A percentile compares a stretch with the other conserved stretches of the same genome.
Evolutionary conservation across 2,888 invertebrate genomes (phyloP).

Genomic region (Hyppa rectilinea): DNA sequence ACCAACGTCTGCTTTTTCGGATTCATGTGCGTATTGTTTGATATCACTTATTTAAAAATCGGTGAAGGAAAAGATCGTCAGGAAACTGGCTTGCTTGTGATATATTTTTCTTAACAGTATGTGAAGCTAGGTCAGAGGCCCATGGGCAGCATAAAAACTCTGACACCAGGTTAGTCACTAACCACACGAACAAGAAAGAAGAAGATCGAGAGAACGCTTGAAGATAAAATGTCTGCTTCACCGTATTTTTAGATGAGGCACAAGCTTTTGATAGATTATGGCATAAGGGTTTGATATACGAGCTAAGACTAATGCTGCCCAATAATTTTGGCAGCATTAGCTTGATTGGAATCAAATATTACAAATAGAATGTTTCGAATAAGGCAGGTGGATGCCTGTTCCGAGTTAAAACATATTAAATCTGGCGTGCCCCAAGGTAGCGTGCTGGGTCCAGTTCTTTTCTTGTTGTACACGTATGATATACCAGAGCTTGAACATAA

Average conservation of each 20-base stretch:
- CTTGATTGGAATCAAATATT: neutral
- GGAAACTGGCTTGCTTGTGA: no score
- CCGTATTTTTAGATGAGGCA: neutral
- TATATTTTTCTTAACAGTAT: no score
- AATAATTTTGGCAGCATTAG: neutral
- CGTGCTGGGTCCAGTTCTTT: neutral
- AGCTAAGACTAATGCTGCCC: neutral
- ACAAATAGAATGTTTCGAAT: neutral
- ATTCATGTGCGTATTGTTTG: no score
- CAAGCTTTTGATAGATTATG: neutral
- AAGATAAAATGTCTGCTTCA: neutral
- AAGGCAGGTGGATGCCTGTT: neutral
- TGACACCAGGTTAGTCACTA: no score
- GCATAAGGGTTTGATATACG: neutral
- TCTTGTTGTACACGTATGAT: neutral
- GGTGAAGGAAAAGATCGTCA: no score
- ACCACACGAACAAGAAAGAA: no score
- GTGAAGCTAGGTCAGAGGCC: no score
- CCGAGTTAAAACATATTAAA: neutral
- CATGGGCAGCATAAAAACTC: no score
- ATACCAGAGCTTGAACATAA: neutral
- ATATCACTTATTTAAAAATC: no score
- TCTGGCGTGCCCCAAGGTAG: neutral
- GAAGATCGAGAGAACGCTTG: neutral
- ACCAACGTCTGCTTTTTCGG: no score